phyloP scores from a whole-genome alignment of 2,113 vertebrate genomes.

The Esox niger region DNA sequence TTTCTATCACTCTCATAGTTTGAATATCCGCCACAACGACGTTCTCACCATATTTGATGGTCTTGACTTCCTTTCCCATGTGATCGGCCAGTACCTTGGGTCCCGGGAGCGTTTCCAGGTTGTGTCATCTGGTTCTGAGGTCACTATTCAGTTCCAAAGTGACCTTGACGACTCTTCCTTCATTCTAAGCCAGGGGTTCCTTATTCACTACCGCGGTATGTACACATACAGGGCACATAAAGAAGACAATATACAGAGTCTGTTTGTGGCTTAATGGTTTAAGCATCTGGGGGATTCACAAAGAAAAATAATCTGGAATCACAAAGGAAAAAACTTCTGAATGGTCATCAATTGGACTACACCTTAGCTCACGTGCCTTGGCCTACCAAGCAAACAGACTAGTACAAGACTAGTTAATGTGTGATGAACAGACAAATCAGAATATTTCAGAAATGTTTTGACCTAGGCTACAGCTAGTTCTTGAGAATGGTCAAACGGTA shows the following conservation, averaged over 20 bases:
- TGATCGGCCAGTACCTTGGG: slow-evolving; percentile 86
- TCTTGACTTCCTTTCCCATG: slow-evolving; percentile 80
- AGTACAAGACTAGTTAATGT: too few species aligned
- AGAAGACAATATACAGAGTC: background rate
- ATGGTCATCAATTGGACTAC: too few species aligned
- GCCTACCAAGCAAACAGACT: too few species aligned
- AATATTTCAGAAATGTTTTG: too few species aligned
- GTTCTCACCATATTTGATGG: slow-evolving; percentile 86
- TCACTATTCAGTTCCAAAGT: slow-evolving; percentile 90
- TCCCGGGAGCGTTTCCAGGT: slow-evolving; percentile 84
- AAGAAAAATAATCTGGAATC: too few species aligned
- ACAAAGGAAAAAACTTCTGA: too few species aligned
- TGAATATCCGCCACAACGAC: slow-evolving; percentile 87
- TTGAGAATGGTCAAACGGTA: too few species aligned
- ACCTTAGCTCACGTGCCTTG: too few species aligned
- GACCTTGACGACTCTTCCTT: slow-evolving; percentile 82
- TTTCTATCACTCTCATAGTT: slow-evolving; percentile 59
- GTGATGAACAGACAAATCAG: too few species aligned
- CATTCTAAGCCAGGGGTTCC: slow-evolving; percentile 85
- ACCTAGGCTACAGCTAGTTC: too few species aligned
- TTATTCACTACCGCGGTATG: slow-evolving; percentile 85
- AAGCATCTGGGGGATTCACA: too few species aligned
- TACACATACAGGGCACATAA: background rate
- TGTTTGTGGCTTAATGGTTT: too few species aligned
- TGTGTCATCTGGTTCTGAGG: slow-evolving; percentile 83